Evolutionary conservation across 1,140 invertebrate genomes (phyloP), one percentile per base, ranked within the genome.

Genomic region (Thaumatotibia leucotreta): DNA sequence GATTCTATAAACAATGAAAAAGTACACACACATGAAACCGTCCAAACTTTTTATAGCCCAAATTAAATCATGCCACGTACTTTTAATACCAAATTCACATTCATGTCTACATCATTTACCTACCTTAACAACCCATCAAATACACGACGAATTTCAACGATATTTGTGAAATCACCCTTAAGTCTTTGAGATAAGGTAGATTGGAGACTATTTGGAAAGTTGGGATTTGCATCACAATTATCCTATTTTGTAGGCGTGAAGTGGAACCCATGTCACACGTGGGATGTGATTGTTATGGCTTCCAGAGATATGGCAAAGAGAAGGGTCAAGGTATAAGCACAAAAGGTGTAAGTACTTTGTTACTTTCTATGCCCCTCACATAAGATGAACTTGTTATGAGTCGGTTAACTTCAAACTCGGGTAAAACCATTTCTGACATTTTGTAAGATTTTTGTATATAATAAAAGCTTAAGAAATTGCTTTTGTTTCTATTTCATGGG

Each of bases 191-290:
- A 11, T 58, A 58, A 9, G 52, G 52, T 58, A 17, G n/a, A 11
- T 58, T 24, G 1, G 24, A 17, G 11, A 5, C 8, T 0, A 24
- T 4, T 14, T 45, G 39, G 20, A 58, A 58, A 29, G n/a, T 14
- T 27, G 5, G 24, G 52, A 58, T 58, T 58, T 58, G 52, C 52
- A 58, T 58, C 23, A 58, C 24, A 58, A 58, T 58, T 58, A 58
- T 58, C 52, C 52, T n/a, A 58, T 58, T 58, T 27, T 27, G 24
- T 27, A 58, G 52, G 52, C 52, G 52, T 27, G 17, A 58, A 58
- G 27, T 58, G 52, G 52, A 14, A 58, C 52, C 24, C 52, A 29
- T 58, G 52, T 58, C 52, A 58, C 52, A 58, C 52, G 24, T 58
- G 52, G 23, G 52, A 8, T 5, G 11, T 6, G 1, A 20, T 58